phyloP scores from a whole-genome alignment of 2,113 vertebrate species.

The Lepisosteus oculatus region DNA sequence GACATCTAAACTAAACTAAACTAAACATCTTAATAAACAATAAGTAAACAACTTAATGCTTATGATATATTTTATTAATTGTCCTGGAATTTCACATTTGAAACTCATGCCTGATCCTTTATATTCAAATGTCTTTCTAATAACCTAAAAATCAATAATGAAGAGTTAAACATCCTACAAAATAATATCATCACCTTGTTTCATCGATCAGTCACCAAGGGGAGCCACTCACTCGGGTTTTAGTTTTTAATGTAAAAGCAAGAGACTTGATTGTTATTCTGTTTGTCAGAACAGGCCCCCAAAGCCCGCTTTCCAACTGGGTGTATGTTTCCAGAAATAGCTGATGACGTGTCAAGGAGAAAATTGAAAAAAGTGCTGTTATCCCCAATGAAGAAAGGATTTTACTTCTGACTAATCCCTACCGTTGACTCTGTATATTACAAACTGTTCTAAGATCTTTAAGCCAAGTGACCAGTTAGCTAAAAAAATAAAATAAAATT shows the following conservation, averaged over 20 bases:
- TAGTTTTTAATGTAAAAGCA: conserved; percentile 29
- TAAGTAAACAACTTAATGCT: too few relatives aligned
- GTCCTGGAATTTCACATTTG: too few relatives aligned
- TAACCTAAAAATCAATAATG: conserved; percentile 27
- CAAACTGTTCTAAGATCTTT: conserved; percentile 32
- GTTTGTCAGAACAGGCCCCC: conserved; percentile 27
- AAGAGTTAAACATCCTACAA: conserved; percentile 24
- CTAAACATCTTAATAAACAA: too few relatives aligned
- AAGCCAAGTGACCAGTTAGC: conserved; percentile 32
- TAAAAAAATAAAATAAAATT: conserved; percentile 26
- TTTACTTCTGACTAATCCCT: conserved; percentile 31
- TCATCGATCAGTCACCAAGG: conserved; percentile 15
- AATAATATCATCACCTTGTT: conserved; percentile 23
- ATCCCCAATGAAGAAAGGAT: conserved; percentile 38
- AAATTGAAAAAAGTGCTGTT: conserved; percentile 50
- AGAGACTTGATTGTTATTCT: conserved; percentile 35
- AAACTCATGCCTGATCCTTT: not conserved
- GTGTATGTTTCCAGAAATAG: conserved; percentile 44
- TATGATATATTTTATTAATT: too few relatives aligned
- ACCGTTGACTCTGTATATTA: conserved; percentile 27
- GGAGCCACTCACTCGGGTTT: conserved; percentile 25
- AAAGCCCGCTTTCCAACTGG: conserved; percentile 32
- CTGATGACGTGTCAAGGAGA: conserved; percentile 37
- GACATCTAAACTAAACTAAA: too few relatives aligned
- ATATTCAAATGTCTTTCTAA: conserved; percentile 11